A percentile compares a stretch with the other conserved stretches of the same genome.
phyloP scores from a whole-genome alignment of 92 coral and sea anemone species.

The Epizoanthus stellaris region DNA sequence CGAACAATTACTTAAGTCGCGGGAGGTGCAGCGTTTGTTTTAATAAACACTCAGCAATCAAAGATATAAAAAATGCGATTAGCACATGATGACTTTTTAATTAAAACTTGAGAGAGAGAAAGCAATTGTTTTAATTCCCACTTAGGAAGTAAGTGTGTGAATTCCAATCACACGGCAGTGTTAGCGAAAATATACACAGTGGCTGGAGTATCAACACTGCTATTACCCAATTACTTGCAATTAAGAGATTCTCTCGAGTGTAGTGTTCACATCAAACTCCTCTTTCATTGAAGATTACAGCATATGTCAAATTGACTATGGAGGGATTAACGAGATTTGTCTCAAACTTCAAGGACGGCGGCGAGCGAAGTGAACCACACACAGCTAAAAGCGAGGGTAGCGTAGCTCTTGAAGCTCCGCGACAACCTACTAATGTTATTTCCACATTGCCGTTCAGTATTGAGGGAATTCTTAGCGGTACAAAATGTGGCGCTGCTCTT shows the following conservation, averaged over 20 bases:
- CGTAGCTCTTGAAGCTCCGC: not conserved
- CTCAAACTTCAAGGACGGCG: constrained; percentile 75
- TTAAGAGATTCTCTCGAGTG: constrained; percentile 20
- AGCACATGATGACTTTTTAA: constrained; percentile 82
- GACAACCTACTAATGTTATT: not conserved
- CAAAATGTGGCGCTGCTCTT: constrained; percentile 31
- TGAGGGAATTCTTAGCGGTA: constrained; percentile 78
- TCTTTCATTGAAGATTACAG: not conserved
- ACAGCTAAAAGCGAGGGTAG: not conserved
- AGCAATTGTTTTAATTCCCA: constrained; percentile 40
- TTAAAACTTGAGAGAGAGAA: constrained; percentile 56
- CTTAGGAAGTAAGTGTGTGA: constrained; percentile 32
- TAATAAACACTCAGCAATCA: constrained; percentile 78
- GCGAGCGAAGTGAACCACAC: constrained; percentile 11
- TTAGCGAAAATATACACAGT: constrained; percentile 34
- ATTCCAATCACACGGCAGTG: constrained; percentile 35
- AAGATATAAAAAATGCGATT: constrained; percentile 66
- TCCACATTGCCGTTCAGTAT: constrained; percentile 76
- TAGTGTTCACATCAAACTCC: not conserved
- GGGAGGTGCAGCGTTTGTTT: constrained; percentile 83
- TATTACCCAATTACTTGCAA: constrained; percentile 26
- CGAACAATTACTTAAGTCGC: constrained; percentile 54
- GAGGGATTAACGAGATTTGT: constrained; percentile 93
- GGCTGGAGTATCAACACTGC: constrained; percentile 23
- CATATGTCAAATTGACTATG: constrained; percentile 51